Base-by-base conservation (phyloP, 2,113 vertebrate species). In the Seriola quinqueradiata region DNA sequence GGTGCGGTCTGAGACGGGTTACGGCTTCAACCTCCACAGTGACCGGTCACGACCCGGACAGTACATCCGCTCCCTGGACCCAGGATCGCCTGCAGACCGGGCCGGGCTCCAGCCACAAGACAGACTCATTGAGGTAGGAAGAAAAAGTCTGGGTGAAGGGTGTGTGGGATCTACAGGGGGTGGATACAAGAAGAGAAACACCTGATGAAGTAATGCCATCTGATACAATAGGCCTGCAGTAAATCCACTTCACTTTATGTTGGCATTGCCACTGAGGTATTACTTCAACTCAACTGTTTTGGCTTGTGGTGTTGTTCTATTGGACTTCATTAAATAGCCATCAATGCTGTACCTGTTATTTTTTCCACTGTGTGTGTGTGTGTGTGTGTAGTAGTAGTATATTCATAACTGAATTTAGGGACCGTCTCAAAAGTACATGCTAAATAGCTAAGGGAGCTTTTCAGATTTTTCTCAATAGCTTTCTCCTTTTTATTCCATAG, bases 21-120 rank as follows among this genome's bases (percentile, higher is more conserved):
- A 99, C 0, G 98, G 98, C 65, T 99, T 99, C 91, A 99, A 99
- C 94, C 95, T 99, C 65, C 98, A 99, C 96, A 99, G 97, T 0
- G 98, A 99, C 73, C 98, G 98, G 63, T 96, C 97, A 1, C 94
- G 96, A 52, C 97, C 97, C 0, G 98, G 98, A 8, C 98, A 99
- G 90, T 99, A 96, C 90, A 98, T 99, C 93, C 97, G 98, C 78
- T 98, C 97, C 0, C 96, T 99, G 59, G 98, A 99, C 65, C 95
- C 93, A 0, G 97, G 96, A n/a, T 99, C 98, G 0, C 95, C 98
- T 0, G 98, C 98, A 0, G 95, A 97, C 78, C 92, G 82, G 8
- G 96, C 98, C 0, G 98, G 98, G 52, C 97, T 99, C 71, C 94
- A 87, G 12, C 96, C 97, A 8, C 97, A 98, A 88, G 98, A 99